Conservation (phyloP, 2,888 invertebrate genomes). For the Steinernema hermaphroditum region DNA sequence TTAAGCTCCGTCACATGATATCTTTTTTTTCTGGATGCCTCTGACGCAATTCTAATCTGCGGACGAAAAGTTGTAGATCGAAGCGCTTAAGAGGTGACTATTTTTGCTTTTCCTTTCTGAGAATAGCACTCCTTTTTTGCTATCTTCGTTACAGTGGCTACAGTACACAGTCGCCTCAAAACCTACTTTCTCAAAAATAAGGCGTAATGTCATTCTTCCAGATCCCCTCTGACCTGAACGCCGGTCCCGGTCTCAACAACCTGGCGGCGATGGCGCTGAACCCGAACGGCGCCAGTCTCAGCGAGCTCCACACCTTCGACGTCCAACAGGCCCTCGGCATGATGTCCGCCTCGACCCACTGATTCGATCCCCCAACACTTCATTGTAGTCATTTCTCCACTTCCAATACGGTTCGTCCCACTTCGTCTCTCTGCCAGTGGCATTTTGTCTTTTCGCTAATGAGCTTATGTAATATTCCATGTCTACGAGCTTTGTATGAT, state of each 20-base stretch:
- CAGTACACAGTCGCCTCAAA: no score
- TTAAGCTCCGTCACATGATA: no score
- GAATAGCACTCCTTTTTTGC: not conserved
- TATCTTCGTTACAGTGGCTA: no score
- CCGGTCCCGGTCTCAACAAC: not conserved
- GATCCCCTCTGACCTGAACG: not conserved
- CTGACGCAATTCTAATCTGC: no score
- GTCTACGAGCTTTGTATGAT: no score
- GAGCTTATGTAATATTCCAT: conserved; percentile 10
- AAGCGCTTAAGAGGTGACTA: not conserved
- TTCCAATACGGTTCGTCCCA: conserved; percentile 24
- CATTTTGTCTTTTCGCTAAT: not conserved
- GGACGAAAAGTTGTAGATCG: no score
- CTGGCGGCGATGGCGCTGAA: conserved; percentile 11
- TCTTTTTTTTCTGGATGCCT: no score
- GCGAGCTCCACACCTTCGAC: conserved; percentile 18
- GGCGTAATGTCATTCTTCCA: not conserved
- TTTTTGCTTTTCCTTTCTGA: not conserved
- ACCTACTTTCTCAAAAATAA: not conserved
- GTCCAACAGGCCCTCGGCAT: conserved; percentile 17
- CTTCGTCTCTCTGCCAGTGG: conserved; percentile 24
- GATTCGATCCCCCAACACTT: not conserved
- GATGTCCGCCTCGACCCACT: conserved; percentile 12
- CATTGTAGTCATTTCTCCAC: not conserved
- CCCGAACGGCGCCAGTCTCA: not conserved